Evolutionary conservation across 2,113 vertebrate genomes (phyloP).

Genomic region (Neomonachus schauinslandi): DNA sequence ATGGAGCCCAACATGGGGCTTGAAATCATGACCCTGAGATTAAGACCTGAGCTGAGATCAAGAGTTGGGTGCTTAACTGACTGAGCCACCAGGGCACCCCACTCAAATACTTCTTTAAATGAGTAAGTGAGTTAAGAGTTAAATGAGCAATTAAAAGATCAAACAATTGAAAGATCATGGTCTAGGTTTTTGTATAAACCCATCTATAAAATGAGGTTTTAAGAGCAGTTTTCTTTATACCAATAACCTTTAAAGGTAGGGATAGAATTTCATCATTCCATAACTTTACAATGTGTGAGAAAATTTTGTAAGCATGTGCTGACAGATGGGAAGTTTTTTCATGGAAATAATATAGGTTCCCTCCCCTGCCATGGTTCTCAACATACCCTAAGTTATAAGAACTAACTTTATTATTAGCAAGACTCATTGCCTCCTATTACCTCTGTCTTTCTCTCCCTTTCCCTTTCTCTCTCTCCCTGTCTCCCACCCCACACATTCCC

Average conservation of each 20-base stretch:
- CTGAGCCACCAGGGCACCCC: not conserved
- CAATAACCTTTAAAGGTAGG: not conserved
- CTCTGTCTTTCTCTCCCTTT: not conserved
- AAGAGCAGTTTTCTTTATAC: not conserved
- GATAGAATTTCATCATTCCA: not conserved
- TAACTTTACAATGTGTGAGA: not conserved
- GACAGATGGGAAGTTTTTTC: not conserved
- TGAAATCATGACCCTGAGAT: not conserved
- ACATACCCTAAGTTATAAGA: not conserved
- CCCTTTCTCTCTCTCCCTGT: not conserved
- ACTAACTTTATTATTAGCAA: not conserved
- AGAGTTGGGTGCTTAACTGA: not conserved
- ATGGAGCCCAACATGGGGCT: not conserved
- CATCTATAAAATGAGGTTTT: not conserved
- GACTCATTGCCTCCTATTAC: not conserved
- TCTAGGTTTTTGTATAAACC: not conserved
- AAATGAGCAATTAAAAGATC: not conserved
- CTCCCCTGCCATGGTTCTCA: not conserved
- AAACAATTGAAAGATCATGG: not conserved
- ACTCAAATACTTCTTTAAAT: not conserved
- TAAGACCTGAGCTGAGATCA: not conserved
- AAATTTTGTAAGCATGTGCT: not conserved
- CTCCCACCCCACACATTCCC: not conserved
- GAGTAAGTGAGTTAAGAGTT: not conserved
- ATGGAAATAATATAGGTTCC: not conserved